A percentile compares a stretch with the other conserved stretches of the same genome.
Evolutionary conservation across 1,140 invertebrate genomes (phyloP).

Genomic region (Bombus cullumanus): DNA sequence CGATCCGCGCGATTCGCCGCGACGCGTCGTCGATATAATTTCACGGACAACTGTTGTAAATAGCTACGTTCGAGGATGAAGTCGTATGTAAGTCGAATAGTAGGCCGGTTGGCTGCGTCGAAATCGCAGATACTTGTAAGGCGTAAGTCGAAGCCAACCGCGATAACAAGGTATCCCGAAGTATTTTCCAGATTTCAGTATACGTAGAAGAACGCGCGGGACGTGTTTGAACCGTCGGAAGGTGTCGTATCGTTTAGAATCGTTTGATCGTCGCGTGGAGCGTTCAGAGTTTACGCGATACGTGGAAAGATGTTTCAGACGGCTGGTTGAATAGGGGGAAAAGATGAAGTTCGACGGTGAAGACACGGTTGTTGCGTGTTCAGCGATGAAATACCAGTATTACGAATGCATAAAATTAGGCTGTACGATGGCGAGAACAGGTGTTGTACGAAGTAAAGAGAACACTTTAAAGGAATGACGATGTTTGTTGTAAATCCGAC

Average conservation of each 20-base stretch:
- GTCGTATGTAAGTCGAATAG: not conserved
- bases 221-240: constrained; percentile 32
- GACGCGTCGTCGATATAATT: not conserved
- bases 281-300: not conserved
- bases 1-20: not conserved
- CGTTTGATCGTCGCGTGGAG: not conserved
- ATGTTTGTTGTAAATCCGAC: constrained; percentile 26
- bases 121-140: constrained; percentile 1
- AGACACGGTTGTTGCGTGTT: constrained; percentile 65
- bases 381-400: constrained; percentile 81
- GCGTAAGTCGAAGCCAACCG: constrained; percentile 6
- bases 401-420: constrained; percentile 82
- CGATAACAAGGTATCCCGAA: constrained; percentile 62
- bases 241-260: constrained; percentile 14
- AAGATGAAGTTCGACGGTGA: constrained; percentile 54
- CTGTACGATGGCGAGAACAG: constrained; percentile 43
- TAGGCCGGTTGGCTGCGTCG: constrained; percentile 7
- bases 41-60: constrained; percentile 19
- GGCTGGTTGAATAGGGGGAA: not conserved
- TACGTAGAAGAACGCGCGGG: constrained; percentile 59
- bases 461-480: not conserved
- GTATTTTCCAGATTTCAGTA: constrained; percentile 74
- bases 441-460: constrained; percentile 22
- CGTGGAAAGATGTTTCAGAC: not conserved
- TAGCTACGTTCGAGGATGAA: not conserved